Evolutionary conservation across 2,113 vertebrate genomes (phyloP).

Genomic region (Prochilodus magdalenae): DNA sequence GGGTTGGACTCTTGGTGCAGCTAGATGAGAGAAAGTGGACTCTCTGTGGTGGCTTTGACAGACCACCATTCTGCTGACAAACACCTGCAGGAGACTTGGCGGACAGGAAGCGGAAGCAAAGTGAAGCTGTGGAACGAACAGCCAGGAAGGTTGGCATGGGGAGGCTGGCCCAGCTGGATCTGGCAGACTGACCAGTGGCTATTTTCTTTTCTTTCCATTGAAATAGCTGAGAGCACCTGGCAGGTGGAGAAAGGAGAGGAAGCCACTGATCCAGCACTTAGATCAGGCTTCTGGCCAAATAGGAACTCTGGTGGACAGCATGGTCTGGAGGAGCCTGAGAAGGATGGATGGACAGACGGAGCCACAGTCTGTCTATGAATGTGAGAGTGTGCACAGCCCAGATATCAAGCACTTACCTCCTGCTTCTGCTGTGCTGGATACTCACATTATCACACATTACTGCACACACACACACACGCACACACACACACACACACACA

Average conservation of each 20-base stretch:
- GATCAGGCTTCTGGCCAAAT: slow-evolving; percentile 59
- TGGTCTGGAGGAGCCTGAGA: slow-evolving; percentile 44
- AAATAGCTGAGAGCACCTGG: slow-evolving; percentile 70
- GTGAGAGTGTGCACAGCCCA: slow-evolving; percentile 41
- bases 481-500: too few relatives aligned
- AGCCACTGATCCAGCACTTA: slow-evolving; percentile 64
- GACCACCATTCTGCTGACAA: slow-evolving; percentile 61
- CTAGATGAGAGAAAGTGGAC: slow-evolving; percentile 39
- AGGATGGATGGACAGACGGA: slow-evolving; percentile 35
- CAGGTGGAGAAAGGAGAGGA: slow-evolving; percentile 69
- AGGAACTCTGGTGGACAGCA: slow-evolving; percentile 53
- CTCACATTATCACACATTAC: background rate
- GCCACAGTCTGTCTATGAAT: slow-evolving; percentile 49
- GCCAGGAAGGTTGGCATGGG: slow-evolving; percentile 65
- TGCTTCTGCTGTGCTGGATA: background rate
- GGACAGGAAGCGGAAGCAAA: slow-evolving; percentile 49
- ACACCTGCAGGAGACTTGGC: slow-evolving; percentile 74
- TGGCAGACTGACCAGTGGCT: slow-evolving; percentile 54
- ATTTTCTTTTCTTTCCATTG: slow-evolving; percentile 51
- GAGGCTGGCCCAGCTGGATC: slow-evolving; percentile 58
- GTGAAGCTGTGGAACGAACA: slow-evolving; percentile 68
- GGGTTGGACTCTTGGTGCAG: slow-evolving; percentile 38
- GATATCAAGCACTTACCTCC: slow-evolving; percentile 21
- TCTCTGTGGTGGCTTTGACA: slow-evolving; percentile 45
- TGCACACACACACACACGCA: background rate